Conservation (phyloP, 1,140 invertebrate genomes). For the Drosophila grimshawi region DNA sequence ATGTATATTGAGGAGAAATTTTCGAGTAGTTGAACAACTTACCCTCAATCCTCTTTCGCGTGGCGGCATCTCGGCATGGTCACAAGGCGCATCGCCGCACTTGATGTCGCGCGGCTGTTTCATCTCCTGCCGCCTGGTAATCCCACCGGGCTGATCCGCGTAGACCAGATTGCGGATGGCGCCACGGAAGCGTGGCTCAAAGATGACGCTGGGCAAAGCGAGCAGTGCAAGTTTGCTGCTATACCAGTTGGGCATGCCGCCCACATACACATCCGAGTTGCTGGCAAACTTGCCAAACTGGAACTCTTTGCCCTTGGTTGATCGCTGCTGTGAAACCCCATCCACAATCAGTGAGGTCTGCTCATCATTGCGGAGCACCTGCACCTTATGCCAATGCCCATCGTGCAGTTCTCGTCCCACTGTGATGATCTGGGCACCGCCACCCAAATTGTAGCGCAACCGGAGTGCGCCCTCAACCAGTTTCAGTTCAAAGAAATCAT, state of each 20-base stretch:
- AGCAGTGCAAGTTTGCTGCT: slow-evolving; percentile 92
- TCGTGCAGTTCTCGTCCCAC: slow-evolving; percentile 94
- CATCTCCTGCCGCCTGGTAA: slow-evolving; percentile 91
- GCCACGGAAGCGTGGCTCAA: slow-evolving; percentile 95
- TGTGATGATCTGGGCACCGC: slow-evolving; percentile 94
- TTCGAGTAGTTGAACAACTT: slow-evolving; percentile 24
- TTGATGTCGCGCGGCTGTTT: slow-evolving; percentile 89
- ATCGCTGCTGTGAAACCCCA: slow-evolving; percentile 89
- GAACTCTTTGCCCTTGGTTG: slow-evolving; percentile 93
- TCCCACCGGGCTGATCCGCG: slow-evolving; percentile 89
- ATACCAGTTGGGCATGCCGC: slow-evolving; percentile 95
- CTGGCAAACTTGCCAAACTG: slow-evolving; percentile 92
- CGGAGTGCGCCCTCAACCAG: slow-evolving; percentile 95
- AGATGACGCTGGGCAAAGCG: slow-evolving; percentile 94
- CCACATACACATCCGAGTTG: slow-evolving; percentile 96
- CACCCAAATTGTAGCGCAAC: slow-evolving; percentile 93
- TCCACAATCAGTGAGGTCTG: slow-evolving; percentile 93
- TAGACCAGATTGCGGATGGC: slow-evolving; percentile 94
- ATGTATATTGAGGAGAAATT: no score
- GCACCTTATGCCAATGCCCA: slow-evolving; percentile 95
- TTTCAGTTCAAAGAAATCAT: slow-evolving; percentile 98
- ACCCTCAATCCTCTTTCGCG: slow-evolving; percentile 79
- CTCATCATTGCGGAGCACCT: slow-evolving; percentile 90
- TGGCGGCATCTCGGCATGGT: slow-evolving; percentile 73
- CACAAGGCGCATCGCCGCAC: slow-evolving; percentile 83